Evolutionary conservation across 2,888 invertebrate genomes (phyloP), one percentile per base, ranked within the genome.

Genomic region (Drosophila acutilabella): DNA sequence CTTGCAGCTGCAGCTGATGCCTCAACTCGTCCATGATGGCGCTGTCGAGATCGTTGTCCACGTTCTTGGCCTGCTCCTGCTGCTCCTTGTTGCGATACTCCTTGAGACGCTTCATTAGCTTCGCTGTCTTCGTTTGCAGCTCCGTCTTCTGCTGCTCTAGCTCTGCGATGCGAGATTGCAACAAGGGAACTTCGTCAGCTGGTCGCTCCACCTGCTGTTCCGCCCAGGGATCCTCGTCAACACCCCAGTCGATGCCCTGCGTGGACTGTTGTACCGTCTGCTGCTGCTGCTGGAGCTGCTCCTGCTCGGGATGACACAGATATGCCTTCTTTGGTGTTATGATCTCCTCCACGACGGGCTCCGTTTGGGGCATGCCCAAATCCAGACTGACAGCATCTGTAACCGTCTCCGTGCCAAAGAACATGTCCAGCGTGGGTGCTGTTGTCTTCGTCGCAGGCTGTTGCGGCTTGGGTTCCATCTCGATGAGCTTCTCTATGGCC

Each of bases 21-120:
- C 95, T 95, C n/a, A 97, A 91, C 91, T 97, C 97, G 79, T 96
- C 96, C 90, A 96, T 96, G 66, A 97, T 96, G 7, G 97, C 95
- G 61, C 94, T 94, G 84, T 97, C 96, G 50, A 97, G 93, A 87
- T 96, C 95, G 13, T 67, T 61, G 30, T 36, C 64, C n/a, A 26
- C 13, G 23, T 13, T 50, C 20, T 59, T 51, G 11, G 54, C 16
- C 13, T 64, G 73, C 11, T 73, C 54, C 18, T 67, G 59, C 18
- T 64, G 64, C 44, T 80, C 76, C 51, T 91, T 94, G 2, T 92
- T 92, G 91, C 97, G 98, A 59, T 97, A 94, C 89, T 97, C 96
- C 91, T 97, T 98, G 45, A 98, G 92, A 91, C 97, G 98, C 84
- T 96, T 96, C 79, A 98, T 93, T 74, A 97, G 94, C 92, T 97